These are phyloP conservation scores for Noctua janthe DNA, from an alignment of 2,888 invertebrate genomes.

Conservation along the genomic window DNA sequence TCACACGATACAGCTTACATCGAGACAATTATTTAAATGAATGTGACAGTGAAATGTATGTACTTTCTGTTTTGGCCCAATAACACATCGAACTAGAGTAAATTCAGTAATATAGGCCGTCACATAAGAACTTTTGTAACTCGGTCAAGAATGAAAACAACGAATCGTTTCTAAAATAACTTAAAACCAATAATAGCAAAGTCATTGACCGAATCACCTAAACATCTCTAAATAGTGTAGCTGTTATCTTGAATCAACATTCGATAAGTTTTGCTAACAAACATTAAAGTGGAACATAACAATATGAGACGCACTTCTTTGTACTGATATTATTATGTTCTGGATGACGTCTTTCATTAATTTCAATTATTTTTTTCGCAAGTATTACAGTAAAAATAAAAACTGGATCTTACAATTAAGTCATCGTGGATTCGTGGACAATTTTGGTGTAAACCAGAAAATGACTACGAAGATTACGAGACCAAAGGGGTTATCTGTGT, in stretches of 20 bases:
- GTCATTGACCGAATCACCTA: constrained; percentile 65
- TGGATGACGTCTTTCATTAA: constrained; percentile 37
- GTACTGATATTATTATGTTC: constrained; percentile 15
- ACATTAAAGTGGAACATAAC: constrained; percentile 47
- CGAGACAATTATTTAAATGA: constrained; percentile 48
- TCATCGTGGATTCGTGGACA: background rate
- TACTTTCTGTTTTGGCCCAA: constrained; percentile 25
- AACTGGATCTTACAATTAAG: background rate
- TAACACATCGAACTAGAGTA: constrained; percentile 31
- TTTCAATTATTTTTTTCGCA: constrained; percentile 33
- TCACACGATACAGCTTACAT: constrained; percentile 20
- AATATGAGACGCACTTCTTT: constrained; percentile 44
- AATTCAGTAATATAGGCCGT: constrained; percentile 31
- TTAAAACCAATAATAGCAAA: constrained; percentile 56
- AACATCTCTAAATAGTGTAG: constrained; percentile 51
- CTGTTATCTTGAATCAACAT: constrained; percentile 65
- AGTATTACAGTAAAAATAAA: constrained; percentile 4
- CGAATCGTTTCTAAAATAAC: constrained; percentile 51
- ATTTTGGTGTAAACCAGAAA: constrained; percentile 31
- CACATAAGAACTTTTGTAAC: constrained; percentile 43
- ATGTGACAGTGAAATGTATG: constrained; percentile 45
- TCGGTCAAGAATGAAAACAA: constrained; percentile 63
- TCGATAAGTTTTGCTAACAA: constrained; percentile 58
- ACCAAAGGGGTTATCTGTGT: constrained; percentile 27
- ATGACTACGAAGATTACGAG: constrained; percentile 22